phyloP scores from a whole-genome alignment of 2,888 invertebrate genomes.

The Ophraella communa region DNA sequence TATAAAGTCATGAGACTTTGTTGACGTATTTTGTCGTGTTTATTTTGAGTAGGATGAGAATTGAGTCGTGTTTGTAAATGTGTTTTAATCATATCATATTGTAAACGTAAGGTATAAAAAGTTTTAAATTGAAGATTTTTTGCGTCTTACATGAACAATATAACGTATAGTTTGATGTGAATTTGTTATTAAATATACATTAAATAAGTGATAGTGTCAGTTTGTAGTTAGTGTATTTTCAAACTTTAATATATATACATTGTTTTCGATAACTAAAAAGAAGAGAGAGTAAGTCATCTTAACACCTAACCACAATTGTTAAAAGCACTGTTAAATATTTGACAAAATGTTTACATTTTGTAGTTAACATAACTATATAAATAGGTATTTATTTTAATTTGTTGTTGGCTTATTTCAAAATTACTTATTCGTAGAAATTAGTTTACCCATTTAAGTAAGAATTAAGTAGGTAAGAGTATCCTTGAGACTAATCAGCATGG shows the following conservation, averaged over 20 bases:
- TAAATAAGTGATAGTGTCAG: constrained; percentile 14
- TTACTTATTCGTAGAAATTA: too few relatives aligned
- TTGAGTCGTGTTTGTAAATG: constrained; percentile 9
- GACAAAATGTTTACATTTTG: too few relatives aligned
- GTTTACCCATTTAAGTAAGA: not conserved
- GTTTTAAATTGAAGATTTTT: constrained; percentile 15
- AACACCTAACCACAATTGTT: constrained; percentile 1
- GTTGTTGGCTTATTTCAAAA: too few relatives aligned
- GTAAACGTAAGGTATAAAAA: constrained; percentile 5
- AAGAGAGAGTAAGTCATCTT: not conserved
- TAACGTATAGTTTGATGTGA: not conserved
- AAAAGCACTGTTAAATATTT: not conserved
- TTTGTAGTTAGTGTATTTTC: not conserved
- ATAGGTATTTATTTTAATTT: too few relatives aligned
- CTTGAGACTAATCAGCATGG: not conserved
- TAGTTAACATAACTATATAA: too few relatives aligned
- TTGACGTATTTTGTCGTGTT: constrained; percentile 26
- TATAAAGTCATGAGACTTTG: not conserved
- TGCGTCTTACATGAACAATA: not conserved
- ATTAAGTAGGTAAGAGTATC: not conserved
- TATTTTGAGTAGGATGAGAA: constrained; percentile 25
- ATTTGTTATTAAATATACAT: not conserved
- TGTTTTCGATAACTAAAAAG: not conserved
- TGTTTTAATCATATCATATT: constrained; percentile 6
- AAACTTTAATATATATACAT: not conserved